Evolutionary conservation across 2,113 vertebrate species (phyloP), one percentile per base, ranked within the genome.

Genomic region (Malurus elegans): DNA sequence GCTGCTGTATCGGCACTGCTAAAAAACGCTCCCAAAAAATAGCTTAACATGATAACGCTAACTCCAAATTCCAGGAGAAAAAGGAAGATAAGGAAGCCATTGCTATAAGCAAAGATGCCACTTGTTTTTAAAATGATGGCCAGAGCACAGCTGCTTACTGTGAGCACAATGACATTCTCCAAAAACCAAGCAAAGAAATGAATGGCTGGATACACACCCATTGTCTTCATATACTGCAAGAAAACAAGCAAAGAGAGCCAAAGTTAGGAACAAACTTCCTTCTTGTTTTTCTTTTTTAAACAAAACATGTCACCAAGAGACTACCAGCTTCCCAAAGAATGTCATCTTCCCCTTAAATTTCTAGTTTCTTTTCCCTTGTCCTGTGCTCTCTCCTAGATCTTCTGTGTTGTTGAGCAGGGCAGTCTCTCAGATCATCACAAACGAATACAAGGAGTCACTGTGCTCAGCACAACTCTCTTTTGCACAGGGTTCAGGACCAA

Each of bases 171-270:
- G 20, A 84, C 9, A 32, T 98, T 98, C 94, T 98, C 98, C 94
- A 98, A 86, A 95, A 98, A 96, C 98, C 98, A 98, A 56, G 97
- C 97, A 60, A 97, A 86, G 88, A 98, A 97, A 83, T 97, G 86
- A 86, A 96, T 28, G 4, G 67, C 45, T 3, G 97, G 96, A 61
- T 95, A 86, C 8, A 98, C 96, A 8, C 98, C 98, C 97, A 98
- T 97, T 86, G 97, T 97, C 90, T 90, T 89, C 97, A 98, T 87
- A 47, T 98, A 98, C 98, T 98, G 96, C 32, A 61, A 80, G 53
- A 72, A 11, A 95, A 69, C 12, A 69, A 87, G 18, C 12, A 88
- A 69, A 78, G 23, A 53, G 7, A 67, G 9, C 38, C 64, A 25
- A 53, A 76, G 34, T n/a, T 42, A 90, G 26, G 45, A 90, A 67